phyloP scores from a whole-genome alignment of 2,113 vertebrate species.

The Proteles cristata region DNA sequence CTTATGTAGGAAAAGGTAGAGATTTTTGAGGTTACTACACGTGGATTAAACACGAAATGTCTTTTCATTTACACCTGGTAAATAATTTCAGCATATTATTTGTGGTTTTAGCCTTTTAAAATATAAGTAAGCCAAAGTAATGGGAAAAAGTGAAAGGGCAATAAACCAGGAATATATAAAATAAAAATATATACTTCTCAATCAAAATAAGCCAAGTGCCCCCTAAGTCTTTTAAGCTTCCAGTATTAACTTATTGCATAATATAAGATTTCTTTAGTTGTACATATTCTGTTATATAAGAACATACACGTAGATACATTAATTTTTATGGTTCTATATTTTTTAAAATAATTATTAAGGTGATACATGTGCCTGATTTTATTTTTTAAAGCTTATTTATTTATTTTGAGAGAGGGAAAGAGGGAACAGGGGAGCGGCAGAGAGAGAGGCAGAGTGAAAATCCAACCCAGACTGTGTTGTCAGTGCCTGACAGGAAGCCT shows the following conservation, averaged over 20 bases:
- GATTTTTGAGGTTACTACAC: background rate
- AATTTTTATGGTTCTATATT: background rate
- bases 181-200: background rate
- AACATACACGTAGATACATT: background rate
- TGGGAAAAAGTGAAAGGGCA: background rate
- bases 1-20: background rate
- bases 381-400: too few species aligned
- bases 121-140: background rate
- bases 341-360: background rate
- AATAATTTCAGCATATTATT: background rate
- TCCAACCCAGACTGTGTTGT: too few species aligned
- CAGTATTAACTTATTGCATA: background rate
- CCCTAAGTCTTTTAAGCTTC: background rate
- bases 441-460: too few species aligned
- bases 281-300: background rate
- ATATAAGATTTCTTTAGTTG: background rate
- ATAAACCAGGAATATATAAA: background rate
- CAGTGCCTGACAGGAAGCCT: too few species aligned
- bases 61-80: background rate
- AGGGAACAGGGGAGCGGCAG: too few species aligned
- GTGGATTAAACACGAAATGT: background rate
- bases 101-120: background rate
- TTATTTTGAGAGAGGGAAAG: too few species aligned
- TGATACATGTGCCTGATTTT: too few species aligned
- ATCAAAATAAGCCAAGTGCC: background rate